Percentiles rank a stretch among this genome's conserved stretches.
phyloP scores from a whole-genome alignment of 2,113 vertebrate genomes.

The Pardalotus punctatus region DNA sequence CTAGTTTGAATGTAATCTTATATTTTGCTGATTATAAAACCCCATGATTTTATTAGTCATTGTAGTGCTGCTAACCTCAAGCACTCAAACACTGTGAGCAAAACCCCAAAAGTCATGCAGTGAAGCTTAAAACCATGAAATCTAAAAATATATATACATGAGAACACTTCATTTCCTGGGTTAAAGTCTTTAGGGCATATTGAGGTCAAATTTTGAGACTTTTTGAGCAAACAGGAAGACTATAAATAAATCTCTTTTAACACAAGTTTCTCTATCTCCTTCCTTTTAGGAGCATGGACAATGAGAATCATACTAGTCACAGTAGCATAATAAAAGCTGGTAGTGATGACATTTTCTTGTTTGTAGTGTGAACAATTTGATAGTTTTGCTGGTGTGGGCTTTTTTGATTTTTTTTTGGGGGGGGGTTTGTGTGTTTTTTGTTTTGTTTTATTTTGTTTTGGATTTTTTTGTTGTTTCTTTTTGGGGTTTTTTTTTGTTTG shows the following conservation, averaged over 20 bases:
- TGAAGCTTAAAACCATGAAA: slow-evolving; percentile 1
- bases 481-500: not conserved
- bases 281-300: slow-evolving; percentile 9
- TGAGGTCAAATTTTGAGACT: slow-evolving; percentile 40
- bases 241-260: slow-evolving; percentile 47
- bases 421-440: no score
- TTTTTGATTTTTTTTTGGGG: not conserved
- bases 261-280: slow-evolving; percentile 26
- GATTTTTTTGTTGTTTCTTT: no score
- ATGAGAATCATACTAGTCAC: not conserved
- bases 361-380: not conserved
- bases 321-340: not conserved
- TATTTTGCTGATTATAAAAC: not conserved
- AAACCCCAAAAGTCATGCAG: not conserved
- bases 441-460: no score
- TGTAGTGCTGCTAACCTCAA: slow-evolving; percentile 23
- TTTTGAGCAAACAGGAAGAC: slow-evolving; percentile 49
- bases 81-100: not conserved
- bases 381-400: not conserved
- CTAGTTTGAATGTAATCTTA: not conserved
- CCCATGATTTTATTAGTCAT: slow-evolving; percentile 18
- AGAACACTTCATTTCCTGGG: slow-evolving; percentile 48
- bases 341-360: not conserved
- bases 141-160: slow-evolving; percentile 42
- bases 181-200: slow-evolving; percentile 19